Evolutionary conservation across 53 echinoderm and acorn worm genomes (phyloP).

Genomic region (Hippasteria phrygiana): DNA sequence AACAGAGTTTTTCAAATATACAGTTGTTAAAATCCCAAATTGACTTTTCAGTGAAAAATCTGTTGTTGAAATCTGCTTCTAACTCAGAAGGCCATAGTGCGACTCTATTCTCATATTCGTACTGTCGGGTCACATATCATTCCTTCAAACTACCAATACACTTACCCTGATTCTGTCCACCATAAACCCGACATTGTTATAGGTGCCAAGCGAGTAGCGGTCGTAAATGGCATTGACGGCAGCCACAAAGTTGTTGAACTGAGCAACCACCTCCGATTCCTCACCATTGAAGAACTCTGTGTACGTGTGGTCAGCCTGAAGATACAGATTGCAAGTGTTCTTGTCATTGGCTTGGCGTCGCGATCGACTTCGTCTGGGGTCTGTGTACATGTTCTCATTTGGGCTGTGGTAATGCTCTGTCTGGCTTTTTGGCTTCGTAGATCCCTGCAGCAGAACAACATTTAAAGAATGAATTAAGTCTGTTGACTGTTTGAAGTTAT

Average conservation of each 20-base stretch:
- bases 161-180: conserved; percentile 89
- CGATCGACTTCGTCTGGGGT: conserved; percentile 16
- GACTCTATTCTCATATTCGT: too few species aligned
- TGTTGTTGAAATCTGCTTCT: too few species aligned
- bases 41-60: too few species aligned
- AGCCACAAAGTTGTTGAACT: conserved; percentile 84
- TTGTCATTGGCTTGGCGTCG: conserved; percentile 28
- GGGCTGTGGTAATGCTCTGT: conserved; percentile 25
- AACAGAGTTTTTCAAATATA: too few species aligned
- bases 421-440: conserved; percentile 14
- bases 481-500: too few species aligned
- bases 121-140: too few species aligned
- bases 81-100: too few species aligned
- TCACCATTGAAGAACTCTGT: conserved; percentile 65
- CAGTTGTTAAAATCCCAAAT: too few species aligned
- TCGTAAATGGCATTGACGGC: conserved; percentile 82
- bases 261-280: conserved; percentile 75
- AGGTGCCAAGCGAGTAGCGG: conserved; percentile 40
- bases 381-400: conserved; percentile 81
- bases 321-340: conserved; percentile 82
- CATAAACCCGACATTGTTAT: conserved; percentile 60
- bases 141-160: not conserved
- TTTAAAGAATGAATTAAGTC: not conserved
- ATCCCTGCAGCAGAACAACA: conserved; percentile 10
- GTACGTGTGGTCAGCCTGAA: conserved; percentile 95